A percentile compares a stretch with the other conserved stretches of the same genome.
These are phyloP conservation scores for Pandemis corylana DNA, from an alignment of 2,888 invertebrate species.

Conservation along the genomic window DNA sequence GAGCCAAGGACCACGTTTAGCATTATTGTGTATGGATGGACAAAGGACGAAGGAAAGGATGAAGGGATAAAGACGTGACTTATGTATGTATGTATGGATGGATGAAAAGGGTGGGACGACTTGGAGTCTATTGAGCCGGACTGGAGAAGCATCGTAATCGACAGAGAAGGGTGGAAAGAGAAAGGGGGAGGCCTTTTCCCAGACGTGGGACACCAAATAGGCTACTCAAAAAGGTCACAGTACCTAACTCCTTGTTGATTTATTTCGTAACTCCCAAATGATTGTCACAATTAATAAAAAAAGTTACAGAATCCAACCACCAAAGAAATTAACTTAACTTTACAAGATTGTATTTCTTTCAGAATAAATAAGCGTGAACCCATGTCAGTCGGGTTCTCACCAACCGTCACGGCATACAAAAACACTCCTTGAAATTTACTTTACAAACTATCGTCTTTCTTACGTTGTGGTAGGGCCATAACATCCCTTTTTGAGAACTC, in stretches of 20 bases:
- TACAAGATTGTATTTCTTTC: conserved; percentile 22
- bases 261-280: not conserved
- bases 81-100: too few species aligned
- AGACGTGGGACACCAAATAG: too few species aligned
- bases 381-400: conserved; percentile 27
- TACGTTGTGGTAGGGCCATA: conserved; percentile 34
- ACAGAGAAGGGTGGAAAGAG: too few species aligned
- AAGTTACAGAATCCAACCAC: not conserved
- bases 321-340: conserved; percentile 2
- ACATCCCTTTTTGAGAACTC: not conserved
- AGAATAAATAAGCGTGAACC: conserved; percentile 13
- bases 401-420: conserved; percentile 46
- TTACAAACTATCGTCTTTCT: conserved; percentile 56
- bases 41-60: too few species aligned
- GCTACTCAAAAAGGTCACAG: too few species aligned
- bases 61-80: too few species aligned
- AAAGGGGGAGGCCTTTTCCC: too few species aligned
- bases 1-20: too few species aligned
- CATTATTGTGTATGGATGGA: too few species aligned
- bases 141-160: too few species aligned
- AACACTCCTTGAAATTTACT: conserved; percentile 51
- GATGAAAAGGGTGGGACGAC: too few species aligned
- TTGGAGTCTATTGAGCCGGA: too few species aligned
- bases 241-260: not conserved
- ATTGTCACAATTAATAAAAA: not conserved